Evolutionary conservation across 2,797 vertebrate species (phyloP).

Genomic region (Sparidentex hasta): DNA sequence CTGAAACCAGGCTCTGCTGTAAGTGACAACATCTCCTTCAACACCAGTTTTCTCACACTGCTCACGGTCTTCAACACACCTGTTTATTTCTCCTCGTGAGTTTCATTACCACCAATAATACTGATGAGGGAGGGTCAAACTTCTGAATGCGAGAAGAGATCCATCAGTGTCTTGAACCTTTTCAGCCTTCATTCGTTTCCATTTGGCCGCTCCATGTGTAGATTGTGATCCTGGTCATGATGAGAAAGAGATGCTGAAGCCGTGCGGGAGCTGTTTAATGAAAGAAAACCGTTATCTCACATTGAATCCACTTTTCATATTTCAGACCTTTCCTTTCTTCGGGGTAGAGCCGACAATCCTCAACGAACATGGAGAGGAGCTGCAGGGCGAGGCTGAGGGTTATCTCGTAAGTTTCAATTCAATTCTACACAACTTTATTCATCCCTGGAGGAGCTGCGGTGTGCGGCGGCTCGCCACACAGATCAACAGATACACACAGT

Average conservation of each 20-base stretch:
- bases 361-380: conserved; percentile 87
- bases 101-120: neutral
- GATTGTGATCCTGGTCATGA: conserved; percentile 8
- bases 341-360: conserved; percentile 87
- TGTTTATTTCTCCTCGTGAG: neutral
- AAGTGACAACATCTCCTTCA: conserved; percentile 59
- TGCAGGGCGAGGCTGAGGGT: conserved; percentile 88
- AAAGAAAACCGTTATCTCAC: conserved; percentile 9
- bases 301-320: conserved; percentile 34
- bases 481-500: neutral
- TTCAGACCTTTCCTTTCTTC: conserved; percentile 89
- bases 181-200: neutral
- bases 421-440: neutral
- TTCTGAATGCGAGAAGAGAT: neutral
- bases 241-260: neutral
- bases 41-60: neutral
- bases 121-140: neutral
- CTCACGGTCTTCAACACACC: neutral
- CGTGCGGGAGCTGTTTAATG: conserved; percentile 8
- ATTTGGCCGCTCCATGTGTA: neutral
- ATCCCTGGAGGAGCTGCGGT: neutral
- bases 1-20: conserved; percentile 90
- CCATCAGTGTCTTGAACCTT: neutral
- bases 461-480: neutral
- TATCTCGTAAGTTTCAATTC: conserved; percentile 81